Evolutionary conservation across 2,797 vertebrate species (phyloP).

Genomic region (Petrocephalus sullivani): DNA sequence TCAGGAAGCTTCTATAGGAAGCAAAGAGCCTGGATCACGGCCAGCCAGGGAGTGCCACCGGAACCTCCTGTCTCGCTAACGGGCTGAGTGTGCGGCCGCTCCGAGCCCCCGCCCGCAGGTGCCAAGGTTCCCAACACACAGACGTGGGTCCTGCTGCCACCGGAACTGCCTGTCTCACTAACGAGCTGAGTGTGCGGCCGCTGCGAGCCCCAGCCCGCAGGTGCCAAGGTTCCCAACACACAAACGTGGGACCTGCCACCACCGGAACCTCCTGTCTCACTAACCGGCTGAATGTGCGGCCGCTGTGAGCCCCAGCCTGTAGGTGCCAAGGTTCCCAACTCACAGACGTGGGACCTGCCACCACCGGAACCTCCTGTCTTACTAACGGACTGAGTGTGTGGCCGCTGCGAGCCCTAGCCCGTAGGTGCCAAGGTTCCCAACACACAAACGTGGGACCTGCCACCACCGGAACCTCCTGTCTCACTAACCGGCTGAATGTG

Average conservation of each 20-base stretch:
- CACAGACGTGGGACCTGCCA: too few species aligned
- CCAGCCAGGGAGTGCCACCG: slow-evolving; percentile 53
- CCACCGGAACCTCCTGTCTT: too few species aligned
- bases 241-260: too few species aligned
- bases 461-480: too few species aligned
- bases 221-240: not conserved
- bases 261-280: too few species aligned
- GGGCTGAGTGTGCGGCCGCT: slow-evolving; percentile 26
- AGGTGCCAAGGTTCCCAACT: not conserved
- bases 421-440: too few species aligned
- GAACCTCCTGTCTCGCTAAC: slow-evolving; percentile 10
- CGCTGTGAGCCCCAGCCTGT: slow-evolving; percentile 39
- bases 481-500: slow-evolving; percentile 17
- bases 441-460: too few species aligned
- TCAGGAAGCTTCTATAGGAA: slow-evolving; percentile 70
- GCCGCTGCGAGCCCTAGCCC: too few species aligned
- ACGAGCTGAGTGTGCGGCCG: not conserved
- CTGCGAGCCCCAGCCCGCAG: slow-evolving; percentile 31
- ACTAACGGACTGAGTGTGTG: too few species aligned
- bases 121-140: not conserved
- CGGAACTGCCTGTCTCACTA: not conserved
- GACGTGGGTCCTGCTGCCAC: slow-evolving; percentile 5
- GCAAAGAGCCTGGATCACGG: slow-evolving; percentile 67
- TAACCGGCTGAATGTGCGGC: slow-evolving; percentile 27
- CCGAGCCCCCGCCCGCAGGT: slow-evolving; percentile 36